Evolutionary conservation across 2,888 invertebrate species (phyloP).

Genomic region (Dorcus hopei): DNA sequence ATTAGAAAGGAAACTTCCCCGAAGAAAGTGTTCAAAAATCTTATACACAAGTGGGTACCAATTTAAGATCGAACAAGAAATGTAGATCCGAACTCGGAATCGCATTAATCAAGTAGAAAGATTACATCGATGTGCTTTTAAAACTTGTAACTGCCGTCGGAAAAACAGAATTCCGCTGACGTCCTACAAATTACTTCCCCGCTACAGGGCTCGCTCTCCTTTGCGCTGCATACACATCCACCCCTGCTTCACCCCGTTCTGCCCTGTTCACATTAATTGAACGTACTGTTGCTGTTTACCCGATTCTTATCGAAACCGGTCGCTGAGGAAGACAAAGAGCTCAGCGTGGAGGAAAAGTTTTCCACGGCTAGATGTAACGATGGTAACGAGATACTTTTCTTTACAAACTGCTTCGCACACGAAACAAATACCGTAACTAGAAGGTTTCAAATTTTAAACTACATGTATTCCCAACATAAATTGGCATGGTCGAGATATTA

Average conservation of each 20-base stretch:
- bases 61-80: neutral
- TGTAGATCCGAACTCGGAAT: slow-evolving; percentile 29
- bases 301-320: neutral
- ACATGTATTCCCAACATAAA: too few species aligned
- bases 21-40: too few species aligned
- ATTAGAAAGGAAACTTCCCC: too few species aligned
- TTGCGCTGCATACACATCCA: neutral
- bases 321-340: too few species aligned
- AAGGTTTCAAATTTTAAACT: too few species aligned
- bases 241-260: neutral
- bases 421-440: too few species aligned
- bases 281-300: neutral
- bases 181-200: slow-evolving; percentile 29
- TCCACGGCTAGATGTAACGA: too few species aligned
- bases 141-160: slow-evolving; percentile 30
- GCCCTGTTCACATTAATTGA: neutral
- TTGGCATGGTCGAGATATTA: too few species aligned
- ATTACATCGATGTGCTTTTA: slow-evolving; percentile 34
- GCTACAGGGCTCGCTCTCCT: neutral
- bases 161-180: slow-evolving; percentile 32
- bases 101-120: slow-evolving; percentile 32
- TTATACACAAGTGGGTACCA: neutral
- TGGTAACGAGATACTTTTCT: too few species aligned
- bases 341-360: too few species aligned
- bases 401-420: too few species aligned